Evolutionary conservation across 2,797 vertebrate genomes (phyloP).

Genomic region (Cottoperca gobio): DNA sequence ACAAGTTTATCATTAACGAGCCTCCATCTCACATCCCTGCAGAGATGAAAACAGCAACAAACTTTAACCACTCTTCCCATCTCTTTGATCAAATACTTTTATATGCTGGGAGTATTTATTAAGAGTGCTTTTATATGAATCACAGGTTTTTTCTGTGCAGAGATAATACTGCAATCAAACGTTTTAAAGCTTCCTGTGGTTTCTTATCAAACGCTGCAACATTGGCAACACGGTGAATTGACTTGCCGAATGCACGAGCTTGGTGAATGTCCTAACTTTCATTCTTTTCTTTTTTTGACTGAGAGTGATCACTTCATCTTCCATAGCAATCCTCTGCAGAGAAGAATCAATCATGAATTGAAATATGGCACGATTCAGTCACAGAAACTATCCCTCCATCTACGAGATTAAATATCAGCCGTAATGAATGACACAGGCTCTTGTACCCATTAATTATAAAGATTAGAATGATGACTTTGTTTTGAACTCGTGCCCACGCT

Average conservation of each 20-base stretch:
- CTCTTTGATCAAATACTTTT: constrained; percentile 30
- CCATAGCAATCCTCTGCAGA: constrained; percentile 37
- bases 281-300: constrained; percentile 35
- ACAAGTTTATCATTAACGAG: constrained; percentile 55
- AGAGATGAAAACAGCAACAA: constrained; percentile 27
- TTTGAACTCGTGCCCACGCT: constrained; percentile 54
- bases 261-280: constrained; percentile 20
- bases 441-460: constrained; percentile 70
- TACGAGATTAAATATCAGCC: constrained; percentile 70
- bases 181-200: constrained; percentile 18
- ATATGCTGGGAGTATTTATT: constrained; percentile 30
- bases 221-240: constrained; percentile 15
- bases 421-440: constrained; percentile 72
- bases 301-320: constrained; percentile 69
- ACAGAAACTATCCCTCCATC: constrained; percentile 64
- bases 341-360: constrained; percentile 68
- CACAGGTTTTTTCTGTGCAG: constrained; percentile 11
- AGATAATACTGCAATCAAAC: constrained; percentile 41
- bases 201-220: constrained; percentile 22
- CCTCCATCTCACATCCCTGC: constrained; percentile 6
- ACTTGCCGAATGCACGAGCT: constrained; percentile 30
- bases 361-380: constrained; percentile 68
- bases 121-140: constrained; percentile 8
- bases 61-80: constrained; percentile 27
- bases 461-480: constrained; percentile 73